A percentile compares a stretch with the other conserved stretches of the same genome.
Conservation (phyloP, 2,888 invertebrate genomes). For the Camponotus fellah region DNA sequence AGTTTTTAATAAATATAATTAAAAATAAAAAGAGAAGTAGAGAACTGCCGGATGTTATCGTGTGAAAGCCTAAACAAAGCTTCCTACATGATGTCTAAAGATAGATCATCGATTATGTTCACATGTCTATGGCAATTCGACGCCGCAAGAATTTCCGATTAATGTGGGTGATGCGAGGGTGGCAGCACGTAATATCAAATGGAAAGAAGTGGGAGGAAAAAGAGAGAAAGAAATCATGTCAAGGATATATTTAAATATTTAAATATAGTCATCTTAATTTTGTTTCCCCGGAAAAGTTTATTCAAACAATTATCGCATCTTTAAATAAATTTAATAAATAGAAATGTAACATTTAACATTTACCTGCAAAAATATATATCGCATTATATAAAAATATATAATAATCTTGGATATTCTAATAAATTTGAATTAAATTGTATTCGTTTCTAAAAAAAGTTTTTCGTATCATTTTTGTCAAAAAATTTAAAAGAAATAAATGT, state of each 20-base stretch:
- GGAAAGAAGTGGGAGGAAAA: not conserved
- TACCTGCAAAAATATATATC: not conserved
- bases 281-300: not conserved
- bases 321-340: not conserved
- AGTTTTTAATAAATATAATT: not conserved
- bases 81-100: constrained; percentile 33
- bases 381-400: not conserved
- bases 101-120: constrained; percentile 67
- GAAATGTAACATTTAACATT: not conserved
- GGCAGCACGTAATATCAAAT: constrained; percentile 57
- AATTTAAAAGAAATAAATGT: not conserved
- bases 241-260: constrained; percentile 27
- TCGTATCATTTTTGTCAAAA: not conserved
- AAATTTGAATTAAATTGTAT: not conserved
- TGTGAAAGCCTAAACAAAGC: constrained; percentile 2
- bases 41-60: not conserved
- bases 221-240: constrained; percentile 39
- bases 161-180: constrained; percentile 43
- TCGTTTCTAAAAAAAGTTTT: not conserved
- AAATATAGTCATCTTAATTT: not conserved
- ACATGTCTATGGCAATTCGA: constrained; percentile 59
- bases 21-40: not conserved
- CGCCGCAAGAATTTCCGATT: constrained; percentile 66
- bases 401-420: not conserved
- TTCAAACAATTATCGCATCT: not conserved